Base-by-base conservation (phyloP, 1,140 invertebrate species). In the Orchesella cincta region DNA sequence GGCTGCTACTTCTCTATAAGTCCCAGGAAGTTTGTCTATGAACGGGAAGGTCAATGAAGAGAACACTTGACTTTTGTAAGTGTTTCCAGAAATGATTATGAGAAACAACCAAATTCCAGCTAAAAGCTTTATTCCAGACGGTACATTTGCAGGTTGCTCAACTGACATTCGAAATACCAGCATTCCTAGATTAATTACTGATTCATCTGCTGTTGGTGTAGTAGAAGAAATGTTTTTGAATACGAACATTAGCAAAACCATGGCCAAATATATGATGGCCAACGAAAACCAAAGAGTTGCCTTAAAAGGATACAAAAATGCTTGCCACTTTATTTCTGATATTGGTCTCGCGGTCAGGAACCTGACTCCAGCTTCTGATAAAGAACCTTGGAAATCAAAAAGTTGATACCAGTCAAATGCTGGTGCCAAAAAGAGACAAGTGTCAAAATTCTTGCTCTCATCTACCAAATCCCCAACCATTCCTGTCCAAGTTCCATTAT, bases 401-500 rank as follows among this genome's bases (percentile, higher is more conserved):
- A 73, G 14, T n/a, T 14, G 35, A 51, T 46, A 67, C 62, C 62
- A 67, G 2, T 31, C 23, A 23, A 73, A 16, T 33, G 35, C 16
- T 28, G 54, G 0, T 0, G 18, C 33, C 18, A 78, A 23, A 34
- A 34, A 71, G 16, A 74, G 20, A 0, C 0, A 26, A 1, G 74
- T 23, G 34, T 78, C 72, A 46, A n/a, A 74, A 67, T 74, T 74
- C 29, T 54, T 73, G 1, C 64, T 57, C 1, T 16, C 1, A 23
- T 73, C 57, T n/a, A 36, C 23, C 1, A 76, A 5, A 34, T 76
- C 36, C 0, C 71, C 54, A 29, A 54, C 57, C 76, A 78, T 74
- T 35, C 76, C 76, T 29, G 29, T 36, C 76, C 76, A 78, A 34
- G 76, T 67, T 12, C 76, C 76, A 70, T 78, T 78, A 0, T 72